phyloP scores from a whole-genome alignment of 2,888 invertebrate species.

The Drosophila lutescens region DNA sequence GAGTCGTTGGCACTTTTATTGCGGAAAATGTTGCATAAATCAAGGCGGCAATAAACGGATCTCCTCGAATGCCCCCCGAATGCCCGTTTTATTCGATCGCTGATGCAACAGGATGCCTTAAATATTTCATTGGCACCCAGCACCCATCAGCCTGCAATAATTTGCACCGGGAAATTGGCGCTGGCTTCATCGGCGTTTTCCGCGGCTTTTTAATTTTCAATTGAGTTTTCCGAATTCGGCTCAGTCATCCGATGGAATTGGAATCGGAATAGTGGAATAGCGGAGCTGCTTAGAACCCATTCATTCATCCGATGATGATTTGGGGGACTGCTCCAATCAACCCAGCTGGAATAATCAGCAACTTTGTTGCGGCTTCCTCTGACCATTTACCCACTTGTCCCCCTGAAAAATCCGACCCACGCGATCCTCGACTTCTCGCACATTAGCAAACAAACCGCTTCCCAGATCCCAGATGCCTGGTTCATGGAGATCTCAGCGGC shows the following conservation, averaged over 20 bases:
- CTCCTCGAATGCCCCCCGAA: conserved; percentile 16
- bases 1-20: conserved; percentile 76
- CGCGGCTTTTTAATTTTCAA: conserved; percentile 34
- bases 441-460: conserved; percentile 62
- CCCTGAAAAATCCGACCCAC: conserved; percentile 50
- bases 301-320: conserved; percentile 50
- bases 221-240: conserved; percentile 52
- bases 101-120: conserved; percentile 62
- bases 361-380: conserved; percentile 53
- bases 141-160: conserved; percentile 43
- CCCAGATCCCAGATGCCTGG: conserved; percentile 35
- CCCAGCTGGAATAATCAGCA: conserved; percentile 56
- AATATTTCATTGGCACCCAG: conserved; percentile 60
- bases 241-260: conserved; percentile 62
- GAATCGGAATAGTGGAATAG: conserved; percentile 47
- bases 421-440: conserved; percentile 57
- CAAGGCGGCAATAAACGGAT: conserved; percentile 74
- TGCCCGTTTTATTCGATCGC: conserved; percentile 11
- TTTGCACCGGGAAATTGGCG: conserved; percentile 59
- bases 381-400: background rate
- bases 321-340: conserved; percentile 51
- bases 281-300: conserved; percentile 45
- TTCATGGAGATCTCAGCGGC: conserved; percentile 54
- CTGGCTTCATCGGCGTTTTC: conserved; percentile 17
- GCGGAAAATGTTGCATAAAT: conserved; percentile 79